phyloP scores from a whole-genome alignment of 1,140 invertebrate genomes.

The Octopus bimaculoides region DNA sequence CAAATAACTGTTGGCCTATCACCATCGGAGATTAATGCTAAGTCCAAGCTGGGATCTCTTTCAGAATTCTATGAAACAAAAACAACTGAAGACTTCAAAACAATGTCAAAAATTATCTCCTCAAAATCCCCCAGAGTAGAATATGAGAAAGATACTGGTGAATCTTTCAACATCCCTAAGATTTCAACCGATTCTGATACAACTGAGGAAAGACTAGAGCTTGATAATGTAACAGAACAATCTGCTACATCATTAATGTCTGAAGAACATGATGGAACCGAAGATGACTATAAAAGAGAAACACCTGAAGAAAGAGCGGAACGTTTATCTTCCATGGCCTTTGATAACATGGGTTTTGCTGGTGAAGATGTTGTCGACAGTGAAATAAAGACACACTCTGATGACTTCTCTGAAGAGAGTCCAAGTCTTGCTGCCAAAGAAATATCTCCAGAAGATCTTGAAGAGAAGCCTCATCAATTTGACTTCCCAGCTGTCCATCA shows the following conservation, averaged over 20 bases:
- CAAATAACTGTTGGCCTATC: constrained; percentile 40
- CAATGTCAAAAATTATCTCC: too few species aligned
- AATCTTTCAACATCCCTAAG: background rate
- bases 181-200: background rate
- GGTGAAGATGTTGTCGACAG: constrained; percentile 56
- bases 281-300: constrained; percentile 5
- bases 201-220: background rate
- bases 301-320: constrained; percentile 14
- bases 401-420: background rate
- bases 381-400: background rate
- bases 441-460: constrained; percentile 49
- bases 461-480: constrained; percentile 38
- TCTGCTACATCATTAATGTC: background rate
- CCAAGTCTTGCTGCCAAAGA: constrained; percentile 25
- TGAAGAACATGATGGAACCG: constrained; percentile 9
- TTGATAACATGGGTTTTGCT: constrained; percentile 60
- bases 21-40: constrained; percentile 35
- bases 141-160: background rate
- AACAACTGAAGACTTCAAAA: background rate
- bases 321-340: constrained; percentile 46
- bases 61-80: background rate
- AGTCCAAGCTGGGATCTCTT: background rate
- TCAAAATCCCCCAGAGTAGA: background rate
- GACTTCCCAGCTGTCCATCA: constrained; percentile 36
- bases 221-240: background rate